Percentiles rank a stretch among this genome's conserved stretches.
Conservation (phyloP, 2,888 invertebrate genomes). For the Hymenopus coronatus region DNA sequence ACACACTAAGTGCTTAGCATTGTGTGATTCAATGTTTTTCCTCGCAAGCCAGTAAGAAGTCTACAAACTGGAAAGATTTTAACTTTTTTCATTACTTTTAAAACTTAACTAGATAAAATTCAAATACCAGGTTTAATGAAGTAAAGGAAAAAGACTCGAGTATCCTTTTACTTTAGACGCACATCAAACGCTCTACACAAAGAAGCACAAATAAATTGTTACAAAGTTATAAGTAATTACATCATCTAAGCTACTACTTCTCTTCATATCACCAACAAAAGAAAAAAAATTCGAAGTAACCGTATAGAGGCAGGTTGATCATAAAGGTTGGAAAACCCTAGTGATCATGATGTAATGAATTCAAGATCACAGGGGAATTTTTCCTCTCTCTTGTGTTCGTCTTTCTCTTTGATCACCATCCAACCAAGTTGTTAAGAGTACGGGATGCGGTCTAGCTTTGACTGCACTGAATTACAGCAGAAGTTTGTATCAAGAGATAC, state of each 20-base stretch:
- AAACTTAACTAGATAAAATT: no score
- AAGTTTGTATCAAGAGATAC: no score
- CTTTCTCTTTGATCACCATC: not conserved
- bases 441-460: no score
- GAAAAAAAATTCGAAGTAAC: not conserved
- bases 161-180: not conserved
- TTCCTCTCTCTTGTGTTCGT: not conserved
- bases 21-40: no score
- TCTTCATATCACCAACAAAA: not conserved
- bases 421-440: not conserved
- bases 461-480: no score
- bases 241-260: no score
- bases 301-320: not conserved
- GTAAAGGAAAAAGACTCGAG: not conserved
- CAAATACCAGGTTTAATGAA: no score
- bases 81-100: no score
- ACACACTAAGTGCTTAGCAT: no score
- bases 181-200: not conserved
- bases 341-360: not conserved
- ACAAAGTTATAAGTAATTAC: no score
- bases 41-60: no score
- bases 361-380: not conserved
- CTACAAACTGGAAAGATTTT: no score
- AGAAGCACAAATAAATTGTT: not conserved
- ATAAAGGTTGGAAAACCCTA: not conserved